Evolutionary conservation across 2,797 vertebrate genomes (phyloP), one percentile per base, ranked within the genome.

Genomic region (Thalassophryne amazonica): DNA sequence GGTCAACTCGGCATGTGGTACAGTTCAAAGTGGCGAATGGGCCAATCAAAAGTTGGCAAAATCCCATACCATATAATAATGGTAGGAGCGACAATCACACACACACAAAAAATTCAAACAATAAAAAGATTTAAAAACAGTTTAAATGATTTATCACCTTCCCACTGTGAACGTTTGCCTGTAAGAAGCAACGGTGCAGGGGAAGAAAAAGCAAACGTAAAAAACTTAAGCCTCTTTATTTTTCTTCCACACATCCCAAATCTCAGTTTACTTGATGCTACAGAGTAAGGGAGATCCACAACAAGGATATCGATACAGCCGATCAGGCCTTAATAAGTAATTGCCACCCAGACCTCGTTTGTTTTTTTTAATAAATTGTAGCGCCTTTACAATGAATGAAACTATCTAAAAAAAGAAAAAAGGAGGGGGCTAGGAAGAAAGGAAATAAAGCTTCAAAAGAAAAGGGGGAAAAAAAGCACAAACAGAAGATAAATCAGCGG

Each of bases 241-340:
- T 84, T 87, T 73, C 84, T 71, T 83, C 83, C 80, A 87, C 79
- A 85, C 79, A 84, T 85, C 76, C 81, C 75, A 87, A 84, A 81
- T 70, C 85, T 86, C 69, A 83, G 88, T 81, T 85, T 73, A 81
- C 67, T 80, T 71, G 57, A 76, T 69, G 65, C 69, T 81, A 66
- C 76, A 83, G 69, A 82, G 78, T 69, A 60, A 60, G 50, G 33
- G 76, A 80, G 60, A 66, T 76, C 53, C 30, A 78, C 57, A 76
- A 81, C 69, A 65, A 53, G 36, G 66, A 70, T 37, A 45, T 45
- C 61, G 48, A 47, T 40, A 63, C 53, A 60, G 68, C 60, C 81
- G 60, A 57, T 67, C 46, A 46, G 75, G 58, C 70, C 78, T 76
- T 84, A 57, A 65, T 70, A 60, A 52, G 60, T 39, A 52, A 73